Conservation (phyloP, 2,113 vertebrate species). For the Bubalus kerabau region DNA sequence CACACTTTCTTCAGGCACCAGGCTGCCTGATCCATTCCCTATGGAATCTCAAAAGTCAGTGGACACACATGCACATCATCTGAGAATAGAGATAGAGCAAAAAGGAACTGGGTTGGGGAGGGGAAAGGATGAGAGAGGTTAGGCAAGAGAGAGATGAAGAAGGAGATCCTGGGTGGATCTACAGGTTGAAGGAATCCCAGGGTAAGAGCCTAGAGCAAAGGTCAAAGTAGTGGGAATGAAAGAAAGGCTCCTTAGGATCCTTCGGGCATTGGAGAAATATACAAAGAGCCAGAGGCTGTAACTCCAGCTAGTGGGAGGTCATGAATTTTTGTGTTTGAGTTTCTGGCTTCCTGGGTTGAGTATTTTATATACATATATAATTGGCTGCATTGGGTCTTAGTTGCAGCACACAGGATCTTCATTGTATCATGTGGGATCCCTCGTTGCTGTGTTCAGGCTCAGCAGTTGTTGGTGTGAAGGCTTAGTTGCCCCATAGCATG, state of each 20-base stretch:
- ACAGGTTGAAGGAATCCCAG: background rate
- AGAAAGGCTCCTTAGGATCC: background rate
- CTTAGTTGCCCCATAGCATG: background rate
- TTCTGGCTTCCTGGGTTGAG: background rate
- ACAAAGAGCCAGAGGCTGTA: background rate
- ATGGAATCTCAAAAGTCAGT: background rate
- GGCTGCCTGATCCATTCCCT: background rate
- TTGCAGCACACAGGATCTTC: background rate
- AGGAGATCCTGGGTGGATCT: background rate
- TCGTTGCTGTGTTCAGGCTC: background rate
- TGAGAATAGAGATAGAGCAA: background rate
- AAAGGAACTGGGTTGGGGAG: background rate
- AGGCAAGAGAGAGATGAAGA: background rate
- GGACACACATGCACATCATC: background rate
- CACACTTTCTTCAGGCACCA: background rate
- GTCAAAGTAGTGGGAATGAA: background rate
- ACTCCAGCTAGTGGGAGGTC: rapidly evolving
- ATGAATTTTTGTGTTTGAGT: background rate
- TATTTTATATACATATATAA: background rate
- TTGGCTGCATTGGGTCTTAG: background rate
- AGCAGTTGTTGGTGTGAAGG: background rate
- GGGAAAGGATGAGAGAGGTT: background rate
- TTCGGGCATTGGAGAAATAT: background rate
- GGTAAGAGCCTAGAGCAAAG: background rate
- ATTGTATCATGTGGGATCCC: background rate